phyloP scores from a whole-genome alignment of 2,113 vertebrate species.

The Anolis sagrei region DNA sequence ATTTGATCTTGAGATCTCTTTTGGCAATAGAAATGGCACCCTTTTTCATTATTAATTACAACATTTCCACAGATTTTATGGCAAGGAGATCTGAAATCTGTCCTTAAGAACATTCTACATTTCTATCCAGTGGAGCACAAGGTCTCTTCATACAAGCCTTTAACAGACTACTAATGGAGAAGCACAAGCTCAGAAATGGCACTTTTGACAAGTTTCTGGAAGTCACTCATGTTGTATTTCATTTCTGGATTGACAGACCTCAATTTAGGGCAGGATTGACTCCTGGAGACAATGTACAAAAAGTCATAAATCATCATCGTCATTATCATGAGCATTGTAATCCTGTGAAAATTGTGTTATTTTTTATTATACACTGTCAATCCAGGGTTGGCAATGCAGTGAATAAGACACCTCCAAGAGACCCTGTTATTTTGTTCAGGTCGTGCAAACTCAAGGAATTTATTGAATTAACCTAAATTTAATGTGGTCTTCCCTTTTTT shows the following conservation, averaged over 20 bases:
- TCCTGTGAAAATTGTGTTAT: background rate
- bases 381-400: too few relatives aligned
- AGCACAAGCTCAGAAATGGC: background rate
- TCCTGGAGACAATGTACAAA: background rate
- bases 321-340: background rate
- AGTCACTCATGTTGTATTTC: background rate
- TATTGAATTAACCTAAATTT: too few relatives aligned
- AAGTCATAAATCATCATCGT: background rate
- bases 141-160: background rate
- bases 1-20: background rate
- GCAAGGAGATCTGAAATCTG: background rate
- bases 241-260: background rate
- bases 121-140: background rate
- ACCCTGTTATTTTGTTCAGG: too few relatives aligned
- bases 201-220: background rate
- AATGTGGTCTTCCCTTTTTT: too few relatives aligned
- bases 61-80: background rate
- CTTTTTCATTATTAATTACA: background rate
- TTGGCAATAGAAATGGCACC: background rate
- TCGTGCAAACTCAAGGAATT: too few relatives aligned
- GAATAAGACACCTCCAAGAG: too few relatives aligned
- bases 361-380: too few relatives aligned
- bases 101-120: background rate
- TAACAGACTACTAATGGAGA: background rate
- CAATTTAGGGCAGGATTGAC: background rate